phyloP scores from a whole-genome alignment of 2,797 vertebrate species.

The Anisognathus igniventris region DNA sequence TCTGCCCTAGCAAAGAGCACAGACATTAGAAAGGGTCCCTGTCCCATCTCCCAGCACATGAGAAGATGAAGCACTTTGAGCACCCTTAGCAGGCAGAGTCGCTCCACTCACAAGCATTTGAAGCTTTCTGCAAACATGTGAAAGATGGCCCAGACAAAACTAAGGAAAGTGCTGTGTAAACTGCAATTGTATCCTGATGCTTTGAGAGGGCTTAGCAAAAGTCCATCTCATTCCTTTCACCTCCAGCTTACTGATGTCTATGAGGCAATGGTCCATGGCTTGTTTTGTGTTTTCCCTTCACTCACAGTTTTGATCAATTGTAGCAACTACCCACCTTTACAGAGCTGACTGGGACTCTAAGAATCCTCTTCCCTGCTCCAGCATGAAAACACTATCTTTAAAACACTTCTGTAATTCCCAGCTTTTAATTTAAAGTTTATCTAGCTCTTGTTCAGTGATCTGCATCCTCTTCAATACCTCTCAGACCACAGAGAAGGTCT shows the following conservation, averaged over 20 bases:
- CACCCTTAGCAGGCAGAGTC: background rate
- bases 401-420: background rate
- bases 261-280: background rate
- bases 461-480: background rate
- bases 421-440: background rate
- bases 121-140: background rate
- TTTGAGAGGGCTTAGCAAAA: background rate
- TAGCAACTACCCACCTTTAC: background rate
- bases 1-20: background rate
- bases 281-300: background rate
- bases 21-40: background rate
- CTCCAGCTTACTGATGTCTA: background rate
- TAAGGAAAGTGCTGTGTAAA: background rate
- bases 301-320: background rate
- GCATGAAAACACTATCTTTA: background rate
- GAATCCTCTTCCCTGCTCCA: background rate
- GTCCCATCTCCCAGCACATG: background rate
- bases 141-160: background rate
- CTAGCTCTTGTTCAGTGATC: background rate
- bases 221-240: background rate
- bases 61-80: background rate
- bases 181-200: background rate
- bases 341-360: background rate
- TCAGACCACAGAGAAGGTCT: background rate
- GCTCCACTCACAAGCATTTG: background rate